Conservation (phyloP, 2,888 invertebrate species). For the Chymomyza procnemis region DNA sequence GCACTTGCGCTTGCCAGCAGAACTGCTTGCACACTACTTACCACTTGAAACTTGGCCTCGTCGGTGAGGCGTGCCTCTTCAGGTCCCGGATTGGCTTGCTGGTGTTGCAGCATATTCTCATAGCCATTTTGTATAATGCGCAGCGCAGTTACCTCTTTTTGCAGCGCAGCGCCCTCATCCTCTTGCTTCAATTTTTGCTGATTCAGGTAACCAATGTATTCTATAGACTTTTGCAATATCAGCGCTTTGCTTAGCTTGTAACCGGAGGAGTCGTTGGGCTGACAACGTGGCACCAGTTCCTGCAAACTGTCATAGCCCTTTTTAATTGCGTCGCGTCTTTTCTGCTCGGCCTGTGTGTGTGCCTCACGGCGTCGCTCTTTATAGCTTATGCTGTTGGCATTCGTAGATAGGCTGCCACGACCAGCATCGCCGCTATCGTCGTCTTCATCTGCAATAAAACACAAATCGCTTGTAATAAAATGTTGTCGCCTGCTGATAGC, state of each 20-base stretch:
- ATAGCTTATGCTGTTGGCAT: constrained; percentile 81
- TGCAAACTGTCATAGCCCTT: constrained; percentile 97
- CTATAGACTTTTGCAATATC: constrained; percentile 93
- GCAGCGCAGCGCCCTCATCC: constrained; percentile 92
- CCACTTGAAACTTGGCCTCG: constrained; percentile 97
- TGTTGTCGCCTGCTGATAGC: not conserved
- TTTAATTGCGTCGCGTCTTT: constrained; percentile 96
- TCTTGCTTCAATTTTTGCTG: constrained; percentile 96
- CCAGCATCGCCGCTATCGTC: constrained; percentile 83
- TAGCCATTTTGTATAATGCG: constrained; percentile 97
- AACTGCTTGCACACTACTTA: constrained; percentile 80
- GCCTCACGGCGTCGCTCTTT: constrained; percentile 96
- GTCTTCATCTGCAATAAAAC: not conserved
- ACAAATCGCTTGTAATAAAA: not conserved
- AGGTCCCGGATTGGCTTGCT: constrained; percentile 93
- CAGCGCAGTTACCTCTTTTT: constrained; percentile 95
- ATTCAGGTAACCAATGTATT: constrained; percentile 93
- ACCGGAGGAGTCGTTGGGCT: constrained; percentile 93
- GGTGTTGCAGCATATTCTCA: constrained; percentile 96
- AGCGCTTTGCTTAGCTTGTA: constrained; percentile 98
- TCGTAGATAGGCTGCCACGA: constrained; percentile 78
- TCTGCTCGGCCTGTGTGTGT: constrained; percentile 97
- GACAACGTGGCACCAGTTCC: constrained; percentile 94
- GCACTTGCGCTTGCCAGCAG: not conserved
- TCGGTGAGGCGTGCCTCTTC: constrained; percentile 94